These are phyloP conservation scores for Hirudo medicinalis DNA, from an alignment of 1,140 invertebrate genomes.

Conservation along the genomic window DNA sequence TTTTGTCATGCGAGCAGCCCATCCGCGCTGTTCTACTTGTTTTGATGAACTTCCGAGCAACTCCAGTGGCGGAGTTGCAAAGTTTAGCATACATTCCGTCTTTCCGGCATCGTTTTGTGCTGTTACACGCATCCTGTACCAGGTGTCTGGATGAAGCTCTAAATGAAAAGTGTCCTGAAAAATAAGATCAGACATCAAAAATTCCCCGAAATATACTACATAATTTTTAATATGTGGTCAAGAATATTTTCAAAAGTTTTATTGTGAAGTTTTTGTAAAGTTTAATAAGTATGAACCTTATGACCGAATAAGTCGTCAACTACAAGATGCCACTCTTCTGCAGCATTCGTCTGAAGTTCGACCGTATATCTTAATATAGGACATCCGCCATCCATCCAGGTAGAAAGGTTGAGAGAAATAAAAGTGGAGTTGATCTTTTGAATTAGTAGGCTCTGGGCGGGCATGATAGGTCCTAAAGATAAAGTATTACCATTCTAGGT, in stretches of 20 bases:
- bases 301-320: too few species aligned
- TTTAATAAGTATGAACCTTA: too few species aligned
- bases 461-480: slow-evolving; percentile 34
- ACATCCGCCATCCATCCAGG: slow-evolving; percentile 87
- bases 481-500: too few species aligned
- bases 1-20: background rate
- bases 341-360: slow-evolving; percentile 57
- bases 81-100: slow-evolving; percentile 71
- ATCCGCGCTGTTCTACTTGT: background rate
- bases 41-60: background rate
- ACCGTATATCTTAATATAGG: slow-evolving; percentile 89
- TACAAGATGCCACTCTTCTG: too few species aligned
- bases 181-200: background rate
- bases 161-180: slow-evolving; percentile 49
- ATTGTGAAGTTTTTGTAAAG: too few species aligned
- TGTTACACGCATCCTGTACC: slow-evolving; percentile 68
- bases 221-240: too few species aligned
- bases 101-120: slow-evolving; percentile 83
- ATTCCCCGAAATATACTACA: too few species aligned
- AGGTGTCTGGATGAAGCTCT: slow-evolving; percentile 70
- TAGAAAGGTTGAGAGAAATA: slow-evolving; percentile 72
- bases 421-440: slow-evolving; percentile 59
- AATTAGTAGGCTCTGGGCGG: slow-evolving; percentile 37
- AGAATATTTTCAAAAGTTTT: too few species aligned
- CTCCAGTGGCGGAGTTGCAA: slow-evolving; percentile 53